Conservation (phyloP, 2,797 vertebrate genomes). For the Melanotaenia trifasciata region DNA sequence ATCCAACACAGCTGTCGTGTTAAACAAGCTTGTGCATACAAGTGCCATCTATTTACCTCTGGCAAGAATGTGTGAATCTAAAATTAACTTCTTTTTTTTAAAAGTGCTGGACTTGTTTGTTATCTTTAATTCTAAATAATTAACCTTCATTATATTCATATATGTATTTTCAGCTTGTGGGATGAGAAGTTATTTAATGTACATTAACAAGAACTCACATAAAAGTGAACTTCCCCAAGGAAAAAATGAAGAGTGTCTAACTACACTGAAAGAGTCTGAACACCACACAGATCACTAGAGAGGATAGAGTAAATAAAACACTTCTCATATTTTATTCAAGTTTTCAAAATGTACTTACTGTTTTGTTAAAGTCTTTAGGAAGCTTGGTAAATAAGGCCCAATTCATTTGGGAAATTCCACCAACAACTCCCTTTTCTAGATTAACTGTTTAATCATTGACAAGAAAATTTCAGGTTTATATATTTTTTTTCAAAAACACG, state of each 20-base stretch:
- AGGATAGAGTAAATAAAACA: constrained; percentile 51
- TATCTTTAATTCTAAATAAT: constrained; percentile 54
- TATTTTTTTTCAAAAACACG: constrained; percentile 30
- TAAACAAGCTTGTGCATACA: constrained; percentile 59
- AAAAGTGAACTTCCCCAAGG: constrained; percentile 13
- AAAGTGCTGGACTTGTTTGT: constrained; percentile 42
- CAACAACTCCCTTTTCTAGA: constrained; percentile 12
- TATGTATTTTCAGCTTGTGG: constrained; percentile 12
- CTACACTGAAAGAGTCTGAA: constrained; percentile 45
- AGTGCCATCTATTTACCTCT: constrained; percentile 63
- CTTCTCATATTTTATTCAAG: constrained; percentile 58
- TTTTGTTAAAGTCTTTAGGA: constrained; percentile 39
- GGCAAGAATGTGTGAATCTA: constrained; percentile 62
- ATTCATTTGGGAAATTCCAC: constrained; percentile 30
- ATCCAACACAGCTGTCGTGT: constrained; percentile 69
- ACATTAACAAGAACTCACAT: neutral
- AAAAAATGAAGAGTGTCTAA: constrained; percentile 41
- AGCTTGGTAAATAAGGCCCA: constrained; percentile 32
- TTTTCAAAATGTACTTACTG: constrained; percentile 50
- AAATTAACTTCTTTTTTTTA: constrained; percentile 22
- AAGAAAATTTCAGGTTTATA: constrained; percentile 33
- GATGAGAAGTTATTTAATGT: neutral
- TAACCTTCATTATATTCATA: constrained; percentile 22
- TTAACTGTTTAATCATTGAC: constrained; percentile 56
- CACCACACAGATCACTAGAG: constrained; percentile 28